These are phyloP conservation scores for Tricholauxania praeusta DNA, from an alignment of 2,888 invertebrate species.

Conservation along the genomic window DNA sequence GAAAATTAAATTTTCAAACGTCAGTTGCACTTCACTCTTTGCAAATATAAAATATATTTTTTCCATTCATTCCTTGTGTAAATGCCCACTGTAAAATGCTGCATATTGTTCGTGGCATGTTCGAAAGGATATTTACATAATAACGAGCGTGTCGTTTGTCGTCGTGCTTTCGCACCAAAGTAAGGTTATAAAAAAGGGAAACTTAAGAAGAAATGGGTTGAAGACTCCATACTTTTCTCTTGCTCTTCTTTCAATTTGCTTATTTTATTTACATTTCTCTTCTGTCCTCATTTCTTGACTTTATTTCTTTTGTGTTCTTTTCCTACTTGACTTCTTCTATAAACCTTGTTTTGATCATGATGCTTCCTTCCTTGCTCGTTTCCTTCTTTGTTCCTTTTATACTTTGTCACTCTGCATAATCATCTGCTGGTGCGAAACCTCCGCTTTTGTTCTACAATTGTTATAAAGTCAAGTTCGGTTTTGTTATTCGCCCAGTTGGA, in stretches of 20 bases:
- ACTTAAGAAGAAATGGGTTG: background rate
- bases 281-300: background rate
- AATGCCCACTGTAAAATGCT: background rate
- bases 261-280: background rate
- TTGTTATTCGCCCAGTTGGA: too few species aligned
- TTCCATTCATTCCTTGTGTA: too few species aligned
- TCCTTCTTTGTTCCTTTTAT: conserved; percentile 1
- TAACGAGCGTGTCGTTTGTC: conserved; percentile 41
- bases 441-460: conserved; percentile 14
- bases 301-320: background rate
- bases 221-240: background rate
- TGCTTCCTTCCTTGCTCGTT: background rate
- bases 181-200: background rate
- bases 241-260: background rate
- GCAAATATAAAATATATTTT: too few species aligned
- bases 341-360: too few species aligned
- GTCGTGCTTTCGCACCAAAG: background rate
- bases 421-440: background rate
- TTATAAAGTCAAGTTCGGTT: conserved; percentile 15
- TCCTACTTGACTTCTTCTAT: too few species aligned
- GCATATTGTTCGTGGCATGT: conserved; percentile 32
- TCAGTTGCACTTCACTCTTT: too few species aligned
- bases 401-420: conserved; percentile 22
- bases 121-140: conserved; percentile 43
- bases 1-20: too few species aligned